These are phyloP conservation scores for Epizoanthus stellaris DNA, from an alignment of 92 coral and sea anemone genomes.

Conservation along the genomic window DNA sequence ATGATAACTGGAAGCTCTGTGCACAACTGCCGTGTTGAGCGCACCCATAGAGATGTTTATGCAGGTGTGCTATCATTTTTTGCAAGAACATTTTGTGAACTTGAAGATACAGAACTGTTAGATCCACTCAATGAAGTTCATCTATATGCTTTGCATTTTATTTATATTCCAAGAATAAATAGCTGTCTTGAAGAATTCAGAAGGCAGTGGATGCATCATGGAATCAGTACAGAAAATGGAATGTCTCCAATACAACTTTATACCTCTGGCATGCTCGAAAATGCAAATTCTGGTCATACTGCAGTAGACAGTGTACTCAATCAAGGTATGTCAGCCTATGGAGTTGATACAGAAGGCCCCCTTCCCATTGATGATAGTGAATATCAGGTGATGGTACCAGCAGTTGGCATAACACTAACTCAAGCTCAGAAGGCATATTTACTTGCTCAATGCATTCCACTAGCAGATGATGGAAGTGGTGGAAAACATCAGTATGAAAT, in stretches of 20 bases:
- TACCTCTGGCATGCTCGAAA: slow-evolving; percentile 14
- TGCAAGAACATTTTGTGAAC: slow-evolving; percentile 2
- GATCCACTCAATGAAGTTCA: slow-evolving; percentile 29
- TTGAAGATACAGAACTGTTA: slow-evolving; percentile 7
- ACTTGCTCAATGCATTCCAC: slow-evolving; percentile 4
- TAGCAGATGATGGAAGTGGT: slow-evolving; percentile 40
- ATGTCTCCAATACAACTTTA: slow-evolving; percentile 26
- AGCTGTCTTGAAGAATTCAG: slow-evolving; percentile 11
- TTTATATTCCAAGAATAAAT: slow-evolving; percentile 11
- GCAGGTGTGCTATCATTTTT: slow-evolving; percentile 48
- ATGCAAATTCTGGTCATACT: slow-evolving; percentile 11
- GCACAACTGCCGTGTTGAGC: slow-evolving; percentile 47
- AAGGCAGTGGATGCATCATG: slow-evolving; percentile 23
- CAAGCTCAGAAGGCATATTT: not conserved
- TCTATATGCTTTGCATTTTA: slow-evolving; percentile 27
- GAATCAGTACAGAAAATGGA: slow-evolving; percentile 8
- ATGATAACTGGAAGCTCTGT: slow-evolving; percentile 47
- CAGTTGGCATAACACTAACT: not conserved
- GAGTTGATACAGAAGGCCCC: slow-evolving; percentile 11
- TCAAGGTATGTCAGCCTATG: not conserved
- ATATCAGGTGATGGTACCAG: slow-evolving; percentile 23
- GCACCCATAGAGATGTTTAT: slow-evolving; percentile 48
- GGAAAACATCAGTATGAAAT: slow-evolving; percentile 20
- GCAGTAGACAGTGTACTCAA: slow-evolving; percentile 13
- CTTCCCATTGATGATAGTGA: slow-evolving; percentile 2